Base-by-base conservation (phyloP, 2,797 vertebrate species). In the Dallia pectoralis region DNA sequence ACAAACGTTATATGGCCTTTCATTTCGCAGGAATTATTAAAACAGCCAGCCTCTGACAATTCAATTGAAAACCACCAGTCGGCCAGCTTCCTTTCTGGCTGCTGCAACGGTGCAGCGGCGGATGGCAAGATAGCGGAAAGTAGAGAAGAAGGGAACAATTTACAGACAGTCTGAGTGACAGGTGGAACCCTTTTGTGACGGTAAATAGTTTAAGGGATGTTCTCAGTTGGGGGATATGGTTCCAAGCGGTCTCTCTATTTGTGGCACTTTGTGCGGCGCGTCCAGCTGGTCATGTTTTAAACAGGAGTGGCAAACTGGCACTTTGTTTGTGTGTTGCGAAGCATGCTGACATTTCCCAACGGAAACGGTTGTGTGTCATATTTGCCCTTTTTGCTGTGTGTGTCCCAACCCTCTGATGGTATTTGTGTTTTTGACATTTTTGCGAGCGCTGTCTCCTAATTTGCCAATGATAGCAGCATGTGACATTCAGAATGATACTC, bases 1-100 rank as follows among this genome's bases (percentile, higher is more conserved):
- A 88, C 88, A 86, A 87, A 85, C 84, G 82, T 87, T 85, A 72
- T 75, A 76, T 90, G 84, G 77, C 87, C 88, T 91, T 91, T 90
- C 87, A 90, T 92, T 89, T 88, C 81, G 74, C 74, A 82, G 83
- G 85, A 86, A 91, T 91, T 90, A 93, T 91, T 91, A 89, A 92
- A 92, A 87, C 84, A 81, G 82, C 77, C 76, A 85, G 82, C 84
- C 87, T 88, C 88, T 88, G 87, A 89, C 88, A 90, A 90, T 89
- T 88, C 87, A 88, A 89, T 89, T 85, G 88, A 90, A 91, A 90
- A 82, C 76, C 81, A 84, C 87, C 77, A 86, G 85, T 87, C 86
- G 81, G 82, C 84, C 78, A 88, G 87, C 90, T 92, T 91, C 88
- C 75, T 67, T 77, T 84, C 84, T 70, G 79, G 89, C 89, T 83